Base-by-base conservation (phyloP, 2,888 invertebrate genomes). In the Oligia fasciuncula region DNA sequence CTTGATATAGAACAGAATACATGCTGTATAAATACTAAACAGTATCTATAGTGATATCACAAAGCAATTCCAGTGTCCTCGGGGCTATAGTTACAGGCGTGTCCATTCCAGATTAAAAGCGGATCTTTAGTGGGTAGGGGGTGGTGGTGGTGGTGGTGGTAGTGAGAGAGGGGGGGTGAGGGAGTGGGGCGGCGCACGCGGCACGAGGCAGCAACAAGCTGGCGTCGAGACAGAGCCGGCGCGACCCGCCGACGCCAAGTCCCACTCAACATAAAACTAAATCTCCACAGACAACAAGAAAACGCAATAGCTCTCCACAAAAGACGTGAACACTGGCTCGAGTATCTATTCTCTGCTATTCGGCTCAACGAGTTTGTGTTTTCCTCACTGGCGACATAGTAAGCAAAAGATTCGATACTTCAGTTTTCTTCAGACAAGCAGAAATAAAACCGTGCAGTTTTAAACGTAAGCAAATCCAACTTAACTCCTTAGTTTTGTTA, bases 221-320 rank as follows among this genome's bases (percentile, higher is more conserved):
- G 87, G 88, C 88, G 89, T 89, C 93, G 93, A 92, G 94, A 92
- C 93, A 92, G 90, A 87, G 91, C 89, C 91, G 95, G 92, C 95
- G 95, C 96, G 95, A 91, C 96, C 90, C 92, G 90, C 88, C 93
- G 96, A 91, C 96, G 95, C 95, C 95, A 92, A 91, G 93, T 93
- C 93, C 94, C 93, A 94, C 95, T 95, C 94, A 90, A 95, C 94
- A 94, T 94, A 94, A 94, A 94, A 94, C 94, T 94, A 94, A 94
- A 94, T 93, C 94, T 93, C 90, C 91, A 88, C 91, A 92, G 91
- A 93, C 90, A 88, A 91, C 91, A 89, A 93, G 92, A 91, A 91
- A 93, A 92, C 91, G 91, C 92, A 92, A 93, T 93, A 93, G 92
- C 92, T 93, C 92, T 93, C 91, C 90, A 92, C 92, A 92, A 83